Percentiles rank a stretch among this genome's conserved stretches.
These are phyloP conservation scores for human (Homo sapiens) DNA, from an alignment of 2,113 vertebrate species.

Conservation along the genomic window DNA sequence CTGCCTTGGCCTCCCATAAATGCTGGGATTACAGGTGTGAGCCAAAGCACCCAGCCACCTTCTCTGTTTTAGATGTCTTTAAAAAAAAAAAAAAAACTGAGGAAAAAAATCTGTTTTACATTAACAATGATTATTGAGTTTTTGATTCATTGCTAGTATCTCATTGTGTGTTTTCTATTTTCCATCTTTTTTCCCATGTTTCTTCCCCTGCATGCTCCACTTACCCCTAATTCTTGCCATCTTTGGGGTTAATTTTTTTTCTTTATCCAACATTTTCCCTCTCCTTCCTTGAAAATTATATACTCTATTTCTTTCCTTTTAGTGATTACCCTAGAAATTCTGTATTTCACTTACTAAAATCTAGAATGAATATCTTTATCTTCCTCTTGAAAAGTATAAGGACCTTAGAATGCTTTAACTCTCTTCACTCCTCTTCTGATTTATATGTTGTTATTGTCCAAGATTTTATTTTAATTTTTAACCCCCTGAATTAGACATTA, in stretches of 20 bases:
- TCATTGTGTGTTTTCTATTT: neutral
- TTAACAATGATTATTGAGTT: neutral
- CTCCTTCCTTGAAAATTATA: neutral
- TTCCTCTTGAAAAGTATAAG: neutral
- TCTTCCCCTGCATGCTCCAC: neutral
- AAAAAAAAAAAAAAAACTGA: neutral
- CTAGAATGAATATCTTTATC: neutral
- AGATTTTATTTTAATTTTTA: constrained; percentile 40
- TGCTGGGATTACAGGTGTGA: no score
- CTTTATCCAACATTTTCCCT: neutral
- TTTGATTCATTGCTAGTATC: neutral
- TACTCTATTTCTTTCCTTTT: constrained; percentile 12
- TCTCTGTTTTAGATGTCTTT: neutral
- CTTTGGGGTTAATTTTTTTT: neutral
- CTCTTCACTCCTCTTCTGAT: neutral
- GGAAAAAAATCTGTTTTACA: neutral
- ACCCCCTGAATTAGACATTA: neutral
- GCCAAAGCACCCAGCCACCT: neutral
- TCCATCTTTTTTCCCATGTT: neutral
- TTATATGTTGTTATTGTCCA: neutral
- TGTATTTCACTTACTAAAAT: constrained; percentile 33
- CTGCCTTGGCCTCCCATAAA: no score
- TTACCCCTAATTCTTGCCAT: neutral
- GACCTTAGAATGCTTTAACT: neutral
- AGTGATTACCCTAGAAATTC: constrained; percentile 25